Evolutionary conservation across 2,113 vertebrate genomes (phyloP), one percentile per base, ranked within the genome.

Genomic region (Rhabdornis inornatus): DNA sequence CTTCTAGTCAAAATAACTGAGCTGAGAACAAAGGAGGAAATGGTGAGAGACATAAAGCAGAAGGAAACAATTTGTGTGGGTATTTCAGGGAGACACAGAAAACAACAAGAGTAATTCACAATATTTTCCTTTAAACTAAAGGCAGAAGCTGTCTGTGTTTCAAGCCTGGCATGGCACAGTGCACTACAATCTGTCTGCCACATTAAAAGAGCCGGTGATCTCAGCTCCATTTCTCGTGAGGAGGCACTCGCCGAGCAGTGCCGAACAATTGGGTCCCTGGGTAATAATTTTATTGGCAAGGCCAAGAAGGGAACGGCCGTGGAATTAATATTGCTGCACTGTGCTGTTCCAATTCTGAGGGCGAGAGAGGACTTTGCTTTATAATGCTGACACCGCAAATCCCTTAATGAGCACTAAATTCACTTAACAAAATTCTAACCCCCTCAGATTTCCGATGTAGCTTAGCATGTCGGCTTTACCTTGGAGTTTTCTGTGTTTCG

Each of bases 321-420:
- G 5, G 95, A 96, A 96, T 95, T 96, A 93, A 96, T 96, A 95
- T 87, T 93, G 94, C 92, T 93, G 92, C 5, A 50, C 79, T 92
- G 75, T 88, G 92, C 95, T 94, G 76, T 76, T 96, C 86, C 9
- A 17, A 17, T 92, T 96, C 88, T 47, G 85, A 95, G 94, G 71
- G 90, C 0, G 33, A 94, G 82, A 95, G 79, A 95, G 92, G 92
- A 95, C 95, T 94, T 90, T 44, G 61, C 88, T 96, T 90, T 90
- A 93, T 90, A 96, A 87, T 94, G 93, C 95, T 96, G 94, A 97
- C 90, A 90, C 56, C 1, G 3, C 95, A 95, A 91, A 92, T 92
- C 92, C 94, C 89, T 95, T 97, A 96, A 97, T 96, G 93, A 97
- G 93, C 96, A 90, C 91, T 95, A 96, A 94, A 95, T 97, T 97